Evolutionary conservation across 1,140 invertebrate species (phyloP), one percentile per base, ranked within the genome.

Genomic region (Pseudobourletiella spinata): DNA sequence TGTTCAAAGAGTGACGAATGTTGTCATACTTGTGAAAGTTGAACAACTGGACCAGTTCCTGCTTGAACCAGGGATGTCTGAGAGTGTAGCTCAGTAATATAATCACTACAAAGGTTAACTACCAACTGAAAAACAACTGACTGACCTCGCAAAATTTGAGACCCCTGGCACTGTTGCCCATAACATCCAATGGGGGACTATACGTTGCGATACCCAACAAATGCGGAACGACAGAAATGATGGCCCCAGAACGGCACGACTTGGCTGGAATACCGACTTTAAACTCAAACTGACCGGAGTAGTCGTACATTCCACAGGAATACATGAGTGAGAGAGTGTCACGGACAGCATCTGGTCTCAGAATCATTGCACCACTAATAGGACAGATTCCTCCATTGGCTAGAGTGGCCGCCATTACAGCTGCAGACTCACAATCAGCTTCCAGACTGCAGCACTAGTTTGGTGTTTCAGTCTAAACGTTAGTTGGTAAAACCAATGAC

Each of bases 361-460:
- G 75, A 1, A 95, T 88, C 75, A 91, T 90, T 74, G 98, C 92
- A 66, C 93, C 91, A 0, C 92, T 97, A 25, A 92, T 85, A 4
- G 95, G 95, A 74, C 95, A 98, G 62, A 98, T 94, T 11, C 95
- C 95, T n/a, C 95, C 95, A 73, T 98, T 98, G 0, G 95, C 95
- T 55, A 98, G 74, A 0, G 94, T 97, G 0, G 92, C 88, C 1
- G 92, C 93, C 79, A 98, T 95, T 14, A 98, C 89, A 1, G 91
- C 82, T 76, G 90, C 86, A 1, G 89, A 85, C 68, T 98, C 93
- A 74, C 91, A 95, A 64, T 86, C 96, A 0, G 88, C 85, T 79
- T 98, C 95, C 82, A 98, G 86, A 2, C 94, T 88, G 76, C 95
- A 98, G 71, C 93, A 87, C 90, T 96, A n/a, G n/a, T n/a, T n/a